Conservation (phyloP, 2,888 invertebrate genomes). For the Pachycephus smyrnensis region DNA sequence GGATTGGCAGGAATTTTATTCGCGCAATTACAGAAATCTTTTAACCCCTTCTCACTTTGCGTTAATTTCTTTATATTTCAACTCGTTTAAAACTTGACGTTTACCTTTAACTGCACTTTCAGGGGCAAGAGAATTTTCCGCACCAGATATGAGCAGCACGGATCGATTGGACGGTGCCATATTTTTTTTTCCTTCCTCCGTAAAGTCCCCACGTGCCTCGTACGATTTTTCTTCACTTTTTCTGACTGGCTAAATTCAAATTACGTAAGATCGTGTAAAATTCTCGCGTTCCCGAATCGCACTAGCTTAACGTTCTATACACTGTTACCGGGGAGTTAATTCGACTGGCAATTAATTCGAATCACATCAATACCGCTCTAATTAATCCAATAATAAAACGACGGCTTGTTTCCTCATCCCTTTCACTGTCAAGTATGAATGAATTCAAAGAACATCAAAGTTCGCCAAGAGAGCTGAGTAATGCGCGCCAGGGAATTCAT, state of each 20-base stretch:
- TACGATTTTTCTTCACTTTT: not conserved
- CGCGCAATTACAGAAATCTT: not conserved
- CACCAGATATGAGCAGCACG: conserved; percentile 43
- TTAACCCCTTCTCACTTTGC: not conserved
- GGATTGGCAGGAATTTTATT: not conserved
- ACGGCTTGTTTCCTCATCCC: not conserved
- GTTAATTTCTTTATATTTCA: not conserved
- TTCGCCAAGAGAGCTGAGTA: too few species aligned
- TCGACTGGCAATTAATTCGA: not conserved
- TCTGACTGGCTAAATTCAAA: not conserved
- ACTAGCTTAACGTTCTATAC: not conserved
- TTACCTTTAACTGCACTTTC: conserved; percentile 31
- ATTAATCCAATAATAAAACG: not conserved
- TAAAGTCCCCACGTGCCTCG: not conserved
- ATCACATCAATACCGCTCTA: not conserved
- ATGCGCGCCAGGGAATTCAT: too few species aligned
- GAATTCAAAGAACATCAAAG: not conserved
- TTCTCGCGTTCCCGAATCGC: not conserved
- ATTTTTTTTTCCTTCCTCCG: not conserved
- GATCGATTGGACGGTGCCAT: conserved; percentile 41
- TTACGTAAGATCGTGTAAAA: not conserved
- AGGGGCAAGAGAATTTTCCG: conserved; percentile 48
- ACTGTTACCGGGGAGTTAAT: not conserved
- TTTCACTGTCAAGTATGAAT: not conserved
- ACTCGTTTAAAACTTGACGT: conserved; percentile 10